Conservation (phyloP, 2,888 invertebrate genomes). For the Hylaea fasciaria region DNA sequence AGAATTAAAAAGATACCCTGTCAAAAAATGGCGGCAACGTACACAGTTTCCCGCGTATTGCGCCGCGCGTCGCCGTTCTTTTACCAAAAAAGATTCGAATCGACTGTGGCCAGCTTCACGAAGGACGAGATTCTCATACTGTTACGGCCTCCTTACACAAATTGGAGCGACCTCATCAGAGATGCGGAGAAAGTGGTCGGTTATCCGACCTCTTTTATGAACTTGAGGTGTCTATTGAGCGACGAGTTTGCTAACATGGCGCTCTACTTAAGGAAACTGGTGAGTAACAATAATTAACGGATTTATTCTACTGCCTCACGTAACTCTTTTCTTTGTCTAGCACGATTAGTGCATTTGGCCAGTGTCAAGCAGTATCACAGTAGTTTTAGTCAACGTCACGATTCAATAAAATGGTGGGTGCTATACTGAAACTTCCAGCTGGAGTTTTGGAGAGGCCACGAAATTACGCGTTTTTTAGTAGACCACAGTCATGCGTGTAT, state of each 20-base stretch:
- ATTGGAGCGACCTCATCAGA: slow-evolving; percentile 78
- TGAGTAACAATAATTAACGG: slow-evolving; percentile 54
- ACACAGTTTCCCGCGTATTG: slow-evolving; percentile 71
- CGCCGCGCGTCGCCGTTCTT: slow-evolving; percentile 68
- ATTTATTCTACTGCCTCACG: too few relatives aligned
- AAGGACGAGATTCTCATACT: slow-evolving; percentile 78
- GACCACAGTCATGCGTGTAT: too few relatives aligned
- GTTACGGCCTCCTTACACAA: slow-evolving; percentile 74
- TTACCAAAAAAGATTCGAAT: slow-evolving; percentile 75
- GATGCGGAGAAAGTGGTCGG: slow-evolving; percentile 83
- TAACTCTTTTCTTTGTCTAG: too few relatives aligned
- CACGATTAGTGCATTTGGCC: too few relatives aligned
- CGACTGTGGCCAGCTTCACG: slow-evolving; percentile 77
- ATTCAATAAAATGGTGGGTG: too few relatives aligned
- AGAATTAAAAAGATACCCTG: slow-evolving; percentile 10
- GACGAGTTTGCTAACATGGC: slow-evolving; percentile 86
- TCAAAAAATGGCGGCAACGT: slow-evolving; percentile 64
- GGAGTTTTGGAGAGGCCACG: too few relatives aligned
- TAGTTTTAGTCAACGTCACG: too few relatives aligned
- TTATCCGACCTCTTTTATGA: slow-evolving; percentile 86
- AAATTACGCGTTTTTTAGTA: too few relatives aligned
- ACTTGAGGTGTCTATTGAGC: slow-evolving; percentile 84
- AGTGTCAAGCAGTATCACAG: too few relatives aligned
- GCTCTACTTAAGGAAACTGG: slow-evolving; percentile 79
- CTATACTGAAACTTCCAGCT: too few relatives aligned